These are phyloP conservation scores for Pseudopleuronectes americanus DNA, from an alignment of 2,797 vertebrate genomes.

Conservation along the genomic window DNA sequence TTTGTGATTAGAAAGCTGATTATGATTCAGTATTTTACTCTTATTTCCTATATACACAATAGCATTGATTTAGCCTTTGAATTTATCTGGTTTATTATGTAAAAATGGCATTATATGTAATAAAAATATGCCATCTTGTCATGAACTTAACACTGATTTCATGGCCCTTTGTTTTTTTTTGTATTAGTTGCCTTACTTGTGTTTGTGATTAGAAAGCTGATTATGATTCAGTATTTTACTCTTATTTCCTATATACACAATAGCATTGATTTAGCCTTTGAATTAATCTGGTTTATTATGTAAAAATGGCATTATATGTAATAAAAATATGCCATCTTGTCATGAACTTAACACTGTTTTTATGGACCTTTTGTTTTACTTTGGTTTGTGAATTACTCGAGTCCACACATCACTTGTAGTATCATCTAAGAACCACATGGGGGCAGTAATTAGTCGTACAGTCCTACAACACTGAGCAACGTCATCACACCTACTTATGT, in stretches of 20 bases:
- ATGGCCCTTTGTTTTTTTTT: background rate
- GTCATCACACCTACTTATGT: conserved; percentile 10
- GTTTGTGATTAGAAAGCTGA: background rate
- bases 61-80: background rate
- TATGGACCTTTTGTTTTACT: background rate
- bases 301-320: too few relatives aligned
- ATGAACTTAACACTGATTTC: background rate
- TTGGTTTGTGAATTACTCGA: background rate
- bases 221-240: background rate
- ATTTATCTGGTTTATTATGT: background rate
- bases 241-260: background rate
- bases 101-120: too few relatives aligned
- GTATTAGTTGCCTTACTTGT: background rate
- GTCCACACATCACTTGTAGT: background rate
- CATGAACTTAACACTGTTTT: background rate
- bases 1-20: background rate
- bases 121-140: too few relatives aligned
- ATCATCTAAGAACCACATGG: conserved; percentile 43
- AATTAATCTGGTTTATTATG: background rate
- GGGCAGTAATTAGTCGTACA: conserved; percentile 62
- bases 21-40: background rate
- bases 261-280: background rate
- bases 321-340: too few relatives aligned
- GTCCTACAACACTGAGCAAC: background rate
- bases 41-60: background rate